phyloP scores from a whole-genome alignment of 2,888 invertebrate species.

The Cryptosula pallasiana region DNA sequence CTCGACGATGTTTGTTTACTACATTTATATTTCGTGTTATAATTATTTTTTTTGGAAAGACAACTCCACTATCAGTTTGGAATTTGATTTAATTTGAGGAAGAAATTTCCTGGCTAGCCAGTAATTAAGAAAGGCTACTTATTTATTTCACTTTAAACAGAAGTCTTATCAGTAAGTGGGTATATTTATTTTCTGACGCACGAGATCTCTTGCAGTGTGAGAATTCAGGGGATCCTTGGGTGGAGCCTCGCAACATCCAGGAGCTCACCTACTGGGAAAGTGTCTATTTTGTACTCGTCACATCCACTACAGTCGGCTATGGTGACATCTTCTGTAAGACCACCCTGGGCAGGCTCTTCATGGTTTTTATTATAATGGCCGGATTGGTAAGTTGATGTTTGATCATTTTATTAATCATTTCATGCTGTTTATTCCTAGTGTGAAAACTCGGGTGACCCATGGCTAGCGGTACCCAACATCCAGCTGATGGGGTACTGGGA shows the following conservation, averaged over 20 bases:
- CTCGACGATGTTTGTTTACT: too few species aligned
- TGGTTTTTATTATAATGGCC: slow-evolving; percentile 98
- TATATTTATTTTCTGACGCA: too few species aligned
- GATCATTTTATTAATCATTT: not conserved
- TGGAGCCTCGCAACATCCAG: slow-evolving; percentile 28
- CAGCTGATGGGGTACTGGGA: slow-evolving; percentile 82
- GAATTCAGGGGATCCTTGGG: slow-evolving; percentile 32
- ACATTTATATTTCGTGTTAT: too few species aligned
- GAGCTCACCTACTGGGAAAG: slow-evolving; percentile 91
- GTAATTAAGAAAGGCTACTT: too few species aligned
- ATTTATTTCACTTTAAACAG: too few species aligned
- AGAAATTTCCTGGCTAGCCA: too few species aligned
- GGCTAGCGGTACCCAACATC: slow-evolving; percentile 28
- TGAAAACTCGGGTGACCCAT: slow-evolving; percentile 34
- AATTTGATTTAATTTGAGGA: too few species aligned
- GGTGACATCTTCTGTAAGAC: slow-evolving; percentile 98
- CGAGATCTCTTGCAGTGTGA: slow-evolving; percentile 28
- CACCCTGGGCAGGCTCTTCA: slow-evolving; percentile 92
- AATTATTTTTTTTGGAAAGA: too few species aligned
- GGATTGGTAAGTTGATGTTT: slow-evolving; percentile 70
- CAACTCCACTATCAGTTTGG: too few species aligned
- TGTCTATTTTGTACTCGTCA: slow-evolving; percentile 97
- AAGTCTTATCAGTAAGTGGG: too few species aligned
- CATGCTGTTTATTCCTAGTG: slow-evolving; percentile 27
- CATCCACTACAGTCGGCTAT: slow-evolving; percentile 99